These are phyloP conservation scores for Brachionus calyciflorus DNA, from an alignment of 1,140 invertebrate genomes.

Conservation along the genomic window DNA sequence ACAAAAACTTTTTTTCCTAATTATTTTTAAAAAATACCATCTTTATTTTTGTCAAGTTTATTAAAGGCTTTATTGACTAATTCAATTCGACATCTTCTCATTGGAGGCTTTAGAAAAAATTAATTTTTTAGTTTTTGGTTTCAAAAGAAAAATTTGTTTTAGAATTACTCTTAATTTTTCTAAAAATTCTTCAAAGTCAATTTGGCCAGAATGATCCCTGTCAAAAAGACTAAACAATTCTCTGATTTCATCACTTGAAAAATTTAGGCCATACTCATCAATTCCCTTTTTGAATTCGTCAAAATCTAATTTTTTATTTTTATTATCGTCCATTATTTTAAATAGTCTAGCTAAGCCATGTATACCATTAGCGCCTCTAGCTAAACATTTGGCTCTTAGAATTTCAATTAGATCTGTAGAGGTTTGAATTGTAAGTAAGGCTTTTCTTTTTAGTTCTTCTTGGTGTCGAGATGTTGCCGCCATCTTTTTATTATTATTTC, in stretches of 20 bases:
- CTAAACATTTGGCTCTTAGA: slow-evolving; percentile 75
- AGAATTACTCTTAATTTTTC: slow-evolving; percentile 73
- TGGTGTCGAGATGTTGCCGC: slow-evolving; percentile 63
- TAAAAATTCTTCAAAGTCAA: slow-evolving; percentile 86
- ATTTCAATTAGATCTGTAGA: slow-evolving; percentile 77
- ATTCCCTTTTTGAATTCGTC: slow-evolving; percentile 81
- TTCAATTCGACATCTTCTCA: slow-evolving; percentile 71
- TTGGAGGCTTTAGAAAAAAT: slow-evolving; percentile 75
- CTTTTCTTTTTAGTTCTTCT: slow-evolving; percentile 75
- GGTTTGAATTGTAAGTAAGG: slow-evolving; percentile 61
- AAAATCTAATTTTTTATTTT: slow-evolving; percentile 74
- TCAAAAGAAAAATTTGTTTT: too few species aligned
- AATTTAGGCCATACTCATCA: slow-evolving; percentile 72
- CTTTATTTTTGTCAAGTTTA: slow-evolving; percentile 81
- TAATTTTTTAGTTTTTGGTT: slow-evolving; percentile 51
- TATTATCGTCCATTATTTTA: slow-evolving; percentile 86
- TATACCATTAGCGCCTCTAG: slow-evolving; percentile 81
- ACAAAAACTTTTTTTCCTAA: too few species aligned
- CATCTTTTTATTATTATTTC: too few species aligned
- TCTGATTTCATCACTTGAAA: slow-evolving; percentile 67
- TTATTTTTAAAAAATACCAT: slow-evolving; percentile 64
- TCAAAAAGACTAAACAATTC: slow-evolving; percentile 76
- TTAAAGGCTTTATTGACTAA: slow-evolving; percentile 79
- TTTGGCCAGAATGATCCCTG: slow-evolving; percentile 74
- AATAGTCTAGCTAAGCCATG: slow-evolving; percentile 81